Evolutionary conservation across 2,888 invertebrate genomes (phyloP).

Genomic region (Standfussiana lucernea): DNA sequence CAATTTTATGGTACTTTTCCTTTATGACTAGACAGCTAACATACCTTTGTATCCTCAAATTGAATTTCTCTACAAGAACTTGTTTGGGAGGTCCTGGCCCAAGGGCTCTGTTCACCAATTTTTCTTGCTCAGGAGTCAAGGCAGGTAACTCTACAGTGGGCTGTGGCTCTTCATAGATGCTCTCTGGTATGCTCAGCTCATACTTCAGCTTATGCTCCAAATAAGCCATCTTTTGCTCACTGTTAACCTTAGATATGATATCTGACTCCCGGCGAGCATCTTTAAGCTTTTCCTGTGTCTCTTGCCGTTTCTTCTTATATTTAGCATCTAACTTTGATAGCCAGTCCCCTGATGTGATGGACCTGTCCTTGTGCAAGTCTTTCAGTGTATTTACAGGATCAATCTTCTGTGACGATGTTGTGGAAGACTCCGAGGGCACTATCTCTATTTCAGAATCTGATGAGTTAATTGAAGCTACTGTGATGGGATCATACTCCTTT

Average conservation of each 20-base stretch:
- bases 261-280: constrained; percentile 86
- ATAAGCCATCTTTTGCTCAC: constrained; percentile 85
- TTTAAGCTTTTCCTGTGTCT: constrained; percentile 85
- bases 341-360: constrained; percentile 89
- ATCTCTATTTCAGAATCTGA: constrained; percentile 87
- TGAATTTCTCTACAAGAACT: constrained; percentile 91
- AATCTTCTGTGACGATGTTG: constrained; percentile 82
- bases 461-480: constrained; percentile 86
- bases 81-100: constrained; percentile 91
- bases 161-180: constrained; percentile 85
- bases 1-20: not conserved
- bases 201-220: constrained; percentile 86
- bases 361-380: constrained; percentile 89
- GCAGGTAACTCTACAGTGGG: constrained; percentile 89
- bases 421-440: constrained; percentile 84
- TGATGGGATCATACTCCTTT: constrained; percentile 86
- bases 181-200: constrained; percentile 89
- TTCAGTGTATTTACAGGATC: constrained; percentile 90
- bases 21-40: not conserved
- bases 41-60: constrained; percentile 87
- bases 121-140: constrained; percentile 92
- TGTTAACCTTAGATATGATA: constrained; percentile 87
- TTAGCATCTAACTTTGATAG: constrained; percentile 87
- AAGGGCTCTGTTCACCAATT: constrained; percentile 90
- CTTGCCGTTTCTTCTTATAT: constrained; percentile 84